These are phyloP conservation scores for Tigriopus californicus DNA, from an alignment of 2,888 invertebrate genomes.

Conservation along the genomic window DNA sequence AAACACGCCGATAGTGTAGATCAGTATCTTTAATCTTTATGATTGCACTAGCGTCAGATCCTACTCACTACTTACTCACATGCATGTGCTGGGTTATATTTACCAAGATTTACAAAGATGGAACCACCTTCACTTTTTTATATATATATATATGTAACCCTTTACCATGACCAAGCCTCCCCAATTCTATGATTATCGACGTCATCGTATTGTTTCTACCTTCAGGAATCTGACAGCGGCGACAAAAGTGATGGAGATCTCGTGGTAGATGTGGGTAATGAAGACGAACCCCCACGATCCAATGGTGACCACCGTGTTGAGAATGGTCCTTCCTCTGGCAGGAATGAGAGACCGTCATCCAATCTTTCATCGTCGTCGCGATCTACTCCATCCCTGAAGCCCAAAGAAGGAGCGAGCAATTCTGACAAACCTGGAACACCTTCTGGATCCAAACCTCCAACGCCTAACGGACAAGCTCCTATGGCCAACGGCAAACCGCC, in stretches of 20 bases:
- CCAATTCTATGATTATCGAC: too few species aligned
- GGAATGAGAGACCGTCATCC: constrained; percentile 4
- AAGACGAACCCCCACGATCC: constrained; percentile 12
- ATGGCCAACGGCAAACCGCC: constrained; percentile 10
- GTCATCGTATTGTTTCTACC: neutral
- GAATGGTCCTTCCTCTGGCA: neutral
- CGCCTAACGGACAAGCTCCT: constrained; percentile 10
- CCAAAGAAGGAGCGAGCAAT: constrained; percentile 1
- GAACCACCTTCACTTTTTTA: too few species aligned
- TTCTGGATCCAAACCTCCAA: constrained; percentile 1
- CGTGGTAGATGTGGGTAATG: constrained; percentile 15
- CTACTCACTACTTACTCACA: too few species aligned
- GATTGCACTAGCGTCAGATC: too few species aligned
- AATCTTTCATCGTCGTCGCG: constrained; percentile 13
- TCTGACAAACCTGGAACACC: constrained; percentile 15
- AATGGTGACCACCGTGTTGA: constrained; percentile 10
- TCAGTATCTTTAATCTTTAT: too few species aligned
- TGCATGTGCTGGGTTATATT: too few species aligned
- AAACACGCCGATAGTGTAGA: too few species aligned
- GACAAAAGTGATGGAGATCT: constrained; percentile 16
- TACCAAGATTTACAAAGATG: too few species aligned
- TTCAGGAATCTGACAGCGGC: constrained; percentile 13
- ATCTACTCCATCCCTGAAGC: constrained; percentile 3
- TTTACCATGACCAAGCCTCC: too few species aligned
- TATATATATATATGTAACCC: too few species aligned